phyloP scores from a whole-genome alignment of 2,113 vertebrate genomes.

The Tachysurus fulvidraco region DNA sequence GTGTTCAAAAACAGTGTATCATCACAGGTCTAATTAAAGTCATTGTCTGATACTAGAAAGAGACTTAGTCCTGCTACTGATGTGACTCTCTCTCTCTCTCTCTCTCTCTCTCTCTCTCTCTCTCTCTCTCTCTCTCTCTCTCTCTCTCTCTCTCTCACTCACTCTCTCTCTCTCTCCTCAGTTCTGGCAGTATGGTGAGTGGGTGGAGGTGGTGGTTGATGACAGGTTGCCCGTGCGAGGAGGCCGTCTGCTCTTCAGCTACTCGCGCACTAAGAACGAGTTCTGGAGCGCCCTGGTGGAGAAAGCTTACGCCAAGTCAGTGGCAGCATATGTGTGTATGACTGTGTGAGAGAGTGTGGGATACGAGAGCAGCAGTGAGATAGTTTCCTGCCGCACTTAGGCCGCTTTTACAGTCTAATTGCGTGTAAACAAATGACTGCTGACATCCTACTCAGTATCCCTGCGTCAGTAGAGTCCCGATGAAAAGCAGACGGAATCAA shows the following conservation, averaged over 20 bases:
- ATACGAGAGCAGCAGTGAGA: conserved; percentile 29
- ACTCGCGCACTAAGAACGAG: conserved; percentile 74
- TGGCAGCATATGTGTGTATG: conserved; percentile 71
- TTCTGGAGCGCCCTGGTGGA: conserved; percentile 83
- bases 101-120: conserved; percentile 39
- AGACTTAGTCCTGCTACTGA: background rate
- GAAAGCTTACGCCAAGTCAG: conserved; percentile 82
- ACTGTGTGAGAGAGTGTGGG: conserved; percentile 52
- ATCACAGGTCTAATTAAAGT: background rate
- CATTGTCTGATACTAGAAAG: background rate
- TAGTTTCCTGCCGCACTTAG: conserved; percentile 5
- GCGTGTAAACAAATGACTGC: conserved; percentile 38
- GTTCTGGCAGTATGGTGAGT: conserved; percentile 85
- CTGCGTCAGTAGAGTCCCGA: background rate
- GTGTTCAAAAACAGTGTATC: background rate
- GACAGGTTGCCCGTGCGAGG: conserved; percentile 75
- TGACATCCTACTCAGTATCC: background rate
- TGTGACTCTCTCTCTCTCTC: background rate
- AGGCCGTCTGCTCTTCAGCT: conserved; percentile 78
- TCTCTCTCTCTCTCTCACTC: conserved; percentile 32
- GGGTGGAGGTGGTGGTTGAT: conserved; percentile 82
- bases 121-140: conserved; percentile 22
- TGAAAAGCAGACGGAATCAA: background rate
- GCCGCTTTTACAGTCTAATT: background rate
- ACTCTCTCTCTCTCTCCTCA: conserved; percentile 42